Evolutionary conservation across 2,113 vertebrate species (phyloP).

Genomic region (Chionomys nivalis): DNA sequence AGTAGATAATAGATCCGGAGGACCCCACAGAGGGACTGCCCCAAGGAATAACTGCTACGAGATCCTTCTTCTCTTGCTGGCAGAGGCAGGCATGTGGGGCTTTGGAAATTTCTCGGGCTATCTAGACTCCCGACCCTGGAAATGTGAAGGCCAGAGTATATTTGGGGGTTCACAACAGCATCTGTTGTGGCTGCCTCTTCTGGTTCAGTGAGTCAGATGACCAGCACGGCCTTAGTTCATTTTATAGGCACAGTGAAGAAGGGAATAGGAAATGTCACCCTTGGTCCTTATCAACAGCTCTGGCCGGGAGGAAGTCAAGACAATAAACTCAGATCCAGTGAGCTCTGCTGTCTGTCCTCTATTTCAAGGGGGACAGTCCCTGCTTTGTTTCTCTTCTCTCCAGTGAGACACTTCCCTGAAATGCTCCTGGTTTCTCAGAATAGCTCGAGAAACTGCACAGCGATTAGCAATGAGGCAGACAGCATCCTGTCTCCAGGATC

Average conservation of each 20-base stretch:
- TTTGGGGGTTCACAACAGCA: not conserved
- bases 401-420: conserved; percentile 67
- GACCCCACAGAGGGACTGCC: not conserved
- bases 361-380: conserved; percentile 67
- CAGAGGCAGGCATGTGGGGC: not conserved
- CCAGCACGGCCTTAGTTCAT: not conserved
- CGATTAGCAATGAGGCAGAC: conserved; percentile 1
- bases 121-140: not conserved
- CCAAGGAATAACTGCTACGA: not conserved
- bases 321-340: conserved; percentile 54
- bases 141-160: not conserved
- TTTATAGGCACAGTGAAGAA: not conserved
- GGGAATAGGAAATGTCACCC: conserved; percentile 14
- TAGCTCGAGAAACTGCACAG: conserved; percentile 22
- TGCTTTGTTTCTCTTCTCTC: conserved; percentile 75
- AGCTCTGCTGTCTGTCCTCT: conserved; percentile 55
- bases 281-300: conserved; percentile 57
- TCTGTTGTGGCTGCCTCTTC: not conserved
- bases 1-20: not conserved
- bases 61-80: not conserved
- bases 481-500: not conserved
- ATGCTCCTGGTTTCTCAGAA: conserved; percentile 73
- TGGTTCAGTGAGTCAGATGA: not conserved
- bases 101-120: not conserved
- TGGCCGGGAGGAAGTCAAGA: conserved; percentile 49